A percentile compares a stretch with the other conserved stretches of the same genome.
These are phyloP conservation scores for Pelodiscus sinensis DNA, from an alignment of 2,113 vertebrate species.

Conservation along the genomic window DNA sequence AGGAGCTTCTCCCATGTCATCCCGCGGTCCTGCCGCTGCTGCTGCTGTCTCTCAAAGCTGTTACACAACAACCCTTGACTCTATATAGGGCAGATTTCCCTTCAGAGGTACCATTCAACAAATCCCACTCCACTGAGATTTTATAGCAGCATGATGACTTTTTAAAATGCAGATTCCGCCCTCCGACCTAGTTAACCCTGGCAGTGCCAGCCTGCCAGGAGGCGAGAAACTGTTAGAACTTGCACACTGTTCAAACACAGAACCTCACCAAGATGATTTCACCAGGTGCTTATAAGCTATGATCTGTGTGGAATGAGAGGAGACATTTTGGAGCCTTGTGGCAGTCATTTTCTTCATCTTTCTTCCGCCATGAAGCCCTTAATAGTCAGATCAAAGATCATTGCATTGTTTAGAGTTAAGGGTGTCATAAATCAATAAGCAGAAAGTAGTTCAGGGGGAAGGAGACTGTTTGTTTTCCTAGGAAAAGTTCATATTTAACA, in stretches of 20 bases:
- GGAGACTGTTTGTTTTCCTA: no score
- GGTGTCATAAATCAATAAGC: neutral
- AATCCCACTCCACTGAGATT: neutral
- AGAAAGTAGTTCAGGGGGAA: neutral
- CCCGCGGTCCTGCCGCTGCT: neutral
- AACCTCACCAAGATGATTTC: fast-evolving
- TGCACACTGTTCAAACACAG: neutral
- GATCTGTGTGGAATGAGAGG: neutral
- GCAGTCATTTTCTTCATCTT: neutral
- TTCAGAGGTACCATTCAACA: conserved; percentile 26
- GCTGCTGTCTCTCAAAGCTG: neutral
- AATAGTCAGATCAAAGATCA: fast-evolving
- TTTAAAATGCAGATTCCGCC: neutral
- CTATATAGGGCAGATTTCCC: neutral
- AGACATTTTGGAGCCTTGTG: neutral
- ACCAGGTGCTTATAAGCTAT: neutral
- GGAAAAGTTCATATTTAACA: neutral
- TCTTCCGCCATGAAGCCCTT: neutral
- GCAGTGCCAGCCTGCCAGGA: neutral
- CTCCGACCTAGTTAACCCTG: neutral
- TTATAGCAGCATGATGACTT: conserved; percentile 1
- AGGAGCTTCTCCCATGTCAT: neutral
- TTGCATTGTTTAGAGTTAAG: neutral
- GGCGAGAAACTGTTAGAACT: neutral
- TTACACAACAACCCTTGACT: neutral